Percentiles rank a stretch among this genome's conserved stretches.
Conservation (phyloP, 2,113 vertebrate species). For the Xerus inauris region DNA sequence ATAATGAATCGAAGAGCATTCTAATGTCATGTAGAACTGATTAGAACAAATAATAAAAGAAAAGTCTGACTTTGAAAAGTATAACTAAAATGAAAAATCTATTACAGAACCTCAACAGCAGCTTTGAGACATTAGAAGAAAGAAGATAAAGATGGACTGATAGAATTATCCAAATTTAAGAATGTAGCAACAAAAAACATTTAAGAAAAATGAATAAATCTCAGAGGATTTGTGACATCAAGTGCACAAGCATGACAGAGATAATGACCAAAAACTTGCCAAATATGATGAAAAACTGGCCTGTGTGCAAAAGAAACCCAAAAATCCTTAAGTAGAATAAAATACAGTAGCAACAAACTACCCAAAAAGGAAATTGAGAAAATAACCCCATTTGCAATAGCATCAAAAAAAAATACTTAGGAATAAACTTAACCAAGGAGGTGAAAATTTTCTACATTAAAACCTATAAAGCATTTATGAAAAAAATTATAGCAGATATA, state of each 20-base stretch:
- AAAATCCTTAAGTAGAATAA: neutral
- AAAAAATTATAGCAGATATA: no score
- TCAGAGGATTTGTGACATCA: neutral
- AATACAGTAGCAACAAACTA: neutral
- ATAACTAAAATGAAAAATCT: neutral
- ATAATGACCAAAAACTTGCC: neutral
- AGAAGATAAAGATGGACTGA: neutral
- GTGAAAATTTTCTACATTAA: no score
- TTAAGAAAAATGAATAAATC: neutral
- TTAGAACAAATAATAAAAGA: no score
- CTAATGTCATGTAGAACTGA: no score
- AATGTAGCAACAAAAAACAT: neutral
- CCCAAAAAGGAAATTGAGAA: neutral
- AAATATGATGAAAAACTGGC: neutral
- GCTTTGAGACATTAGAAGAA: neutral
- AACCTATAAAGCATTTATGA: no score
- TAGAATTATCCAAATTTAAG: neutral
- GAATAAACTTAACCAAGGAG: no score
- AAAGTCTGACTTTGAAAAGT: neutral
- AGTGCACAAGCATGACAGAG: neutral
- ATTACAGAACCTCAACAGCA: neutral
- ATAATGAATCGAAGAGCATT: no score
- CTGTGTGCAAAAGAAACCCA: neutral
- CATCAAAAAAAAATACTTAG: no score
- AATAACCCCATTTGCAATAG: no score